phyloP scores from a whole-genome alignment of 2,113 vertebrate genomes.

The Crypturellus undulatus region DNA sequence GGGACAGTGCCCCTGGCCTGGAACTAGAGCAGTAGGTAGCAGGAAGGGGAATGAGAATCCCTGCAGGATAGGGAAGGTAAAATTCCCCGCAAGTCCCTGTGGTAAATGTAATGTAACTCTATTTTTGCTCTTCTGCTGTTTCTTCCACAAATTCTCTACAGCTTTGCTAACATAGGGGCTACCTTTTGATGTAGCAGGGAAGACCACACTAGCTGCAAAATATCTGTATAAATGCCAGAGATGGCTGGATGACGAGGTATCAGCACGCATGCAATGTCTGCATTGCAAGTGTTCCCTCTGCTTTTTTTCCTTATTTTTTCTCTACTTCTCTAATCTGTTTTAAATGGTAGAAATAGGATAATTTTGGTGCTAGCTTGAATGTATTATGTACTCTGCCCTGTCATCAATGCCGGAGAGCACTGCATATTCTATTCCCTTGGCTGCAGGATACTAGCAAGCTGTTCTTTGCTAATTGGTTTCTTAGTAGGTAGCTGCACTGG shows the following conservation, averaged over 20 bases:
- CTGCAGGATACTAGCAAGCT: neutral
- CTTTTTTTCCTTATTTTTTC: neutral
- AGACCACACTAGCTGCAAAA: neutral
- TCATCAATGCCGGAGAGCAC: neutral
- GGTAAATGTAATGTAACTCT: neutral
- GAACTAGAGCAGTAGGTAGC: rapidly evolving
- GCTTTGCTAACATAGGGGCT: neutral
- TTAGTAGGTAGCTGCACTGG: neutral
- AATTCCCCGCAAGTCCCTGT: neutral
- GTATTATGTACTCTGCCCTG: neutral
- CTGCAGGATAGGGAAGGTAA: neutral
- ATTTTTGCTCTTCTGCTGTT: neutral
- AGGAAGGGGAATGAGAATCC: neutral
- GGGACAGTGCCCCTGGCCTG: neutral
- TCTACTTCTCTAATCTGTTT: neutral
- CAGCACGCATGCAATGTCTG: rapidly evolving
- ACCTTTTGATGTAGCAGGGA: neutral
- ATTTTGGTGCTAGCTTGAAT: neutral
- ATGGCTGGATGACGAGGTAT: neutral
- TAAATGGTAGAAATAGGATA: neutral
- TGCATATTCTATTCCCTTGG: neutral
- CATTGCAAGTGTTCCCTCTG: neutral
- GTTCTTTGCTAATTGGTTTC: neutral
- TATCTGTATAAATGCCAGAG: neutral
- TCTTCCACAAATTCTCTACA: neutral